Evolutionary conservation across 2,888 invertebrate genomes (phyloP).

Genomic region (Acrobasis suavella): DNA sequence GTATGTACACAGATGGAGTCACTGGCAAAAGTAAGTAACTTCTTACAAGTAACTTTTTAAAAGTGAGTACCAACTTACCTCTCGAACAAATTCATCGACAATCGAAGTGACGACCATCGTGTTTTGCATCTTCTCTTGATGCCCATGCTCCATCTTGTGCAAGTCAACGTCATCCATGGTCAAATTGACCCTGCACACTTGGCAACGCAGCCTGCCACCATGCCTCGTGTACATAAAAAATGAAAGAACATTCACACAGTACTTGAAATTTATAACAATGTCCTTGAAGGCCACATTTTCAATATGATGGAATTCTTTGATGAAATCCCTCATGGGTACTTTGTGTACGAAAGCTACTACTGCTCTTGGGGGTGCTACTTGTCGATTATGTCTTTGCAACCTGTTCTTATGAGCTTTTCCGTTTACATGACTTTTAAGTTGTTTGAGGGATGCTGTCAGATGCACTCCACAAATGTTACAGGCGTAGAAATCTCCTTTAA

Average conservation of each 20-base stretch:
- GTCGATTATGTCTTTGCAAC: conserved; percentile 2
- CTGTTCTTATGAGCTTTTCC: conserved; percentile 34
- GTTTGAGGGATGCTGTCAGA: conserved; percentile 33
- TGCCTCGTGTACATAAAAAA: conserved; percentile 32
- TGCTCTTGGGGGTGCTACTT: not conserved
- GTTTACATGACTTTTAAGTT: conserved; percentile 35
- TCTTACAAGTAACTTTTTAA: too few species aligned
- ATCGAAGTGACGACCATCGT: conserved; percentile 37
- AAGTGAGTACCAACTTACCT: conserved; percentile 41
- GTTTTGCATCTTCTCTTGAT: conserved; percentile 28
- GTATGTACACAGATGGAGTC: too few species aligned
- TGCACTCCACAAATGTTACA: conserved; percentile 37
- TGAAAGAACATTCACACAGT: conserved; percentile 37
- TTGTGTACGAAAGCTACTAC: not conserved
- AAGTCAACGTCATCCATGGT: not conserved
- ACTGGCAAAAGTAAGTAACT: too few species aligned
- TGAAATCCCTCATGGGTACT: conserved; percentile 26
- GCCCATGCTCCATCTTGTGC: conserved; percentile 30
- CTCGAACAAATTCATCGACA: conserved; percentile 51
- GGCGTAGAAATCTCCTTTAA: conserved; percentile 28
- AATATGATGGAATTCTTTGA: conserved; percentile 26
- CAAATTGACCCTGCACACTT: conserved; percentile 34
- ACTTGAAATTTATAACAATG: conserved; percentile 44
- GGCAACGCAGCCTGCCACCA: conserved; percentile 30
- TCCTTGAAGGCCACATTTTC: conserved; percentile 30